Conservation (phyloP, 1,140 invertebrate species). For the Drosophila gunungcola region DNA sequence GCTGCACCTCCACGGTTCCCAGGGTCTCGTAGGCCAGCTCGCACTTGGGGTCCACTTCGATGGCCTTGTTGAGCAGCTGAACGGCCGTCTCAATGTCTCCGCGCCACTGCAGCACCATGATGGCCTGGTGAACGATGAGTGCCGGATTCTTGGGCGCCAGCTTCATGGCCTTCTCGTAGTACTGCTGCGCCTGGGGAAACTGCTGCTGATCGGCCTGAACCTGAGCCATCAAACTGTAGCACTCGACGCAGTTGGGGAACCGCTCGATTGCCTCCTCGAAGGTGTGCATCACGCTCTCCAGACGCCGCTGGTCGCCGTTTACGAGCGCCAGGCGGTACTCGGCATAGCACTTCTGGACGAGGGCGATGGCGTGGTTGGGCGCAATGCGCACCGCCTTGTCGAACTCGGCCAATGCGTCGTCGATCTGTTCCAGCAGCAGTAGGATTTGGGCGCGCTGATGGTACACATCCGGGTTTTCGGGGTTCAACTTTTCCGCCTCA, state of each 20-base stretch:
- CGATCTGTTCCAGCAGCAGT: constrained; percentile 91
- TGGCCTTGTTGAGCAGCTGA: constrained; percentile 91
- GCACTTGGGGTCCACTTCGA: constrained; percentile 95
- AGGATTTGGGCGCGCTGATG: constrained; percentile 91
- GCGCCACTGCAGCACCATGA: constrained; percentile 93
- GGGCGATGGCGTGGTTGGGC: constrained; percentile 92
- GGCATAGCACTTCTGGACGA: constrained; percentile 94
- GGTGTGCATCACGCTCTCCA: constrained; percentile 87
- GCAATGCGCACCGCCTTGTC: constrained; percentile 92
- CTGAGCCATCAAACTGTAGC: constrained; percentile 93
- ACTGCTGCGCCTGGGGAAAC: constrained; percentile 92
- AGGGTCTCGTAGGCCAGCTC: constrained; percentile 97
- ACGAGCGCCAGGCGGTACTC: constrained; percentile 90
- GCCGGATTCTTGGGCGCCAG: constrained; percentile 94
- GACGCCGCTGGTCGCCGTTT: constrained; percentile 86
- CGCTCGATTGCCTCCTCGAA: constrained; percentile 91
- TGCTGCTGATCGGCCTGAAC: constrained; percentile 93
- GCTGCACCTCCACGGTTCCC: constrained; percentile 96
- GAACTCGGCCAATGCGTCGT: constrained; percentile 93
- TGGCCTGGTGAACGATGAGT: constrained; percentile 93
- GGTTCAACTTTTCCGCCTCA: constrained; percentile 90
- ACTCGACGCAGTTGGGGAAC: constrained; percentile 94
- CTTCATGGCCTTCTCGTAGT: constrained; percentile 92
- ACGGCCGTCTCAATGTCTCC: constrained; percentile 92
- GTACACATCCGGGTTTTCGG: constrained; percentile 93